These are phyloP conservation scores for Pentamera pediparva DNA, from an alignment of 53 echinoderm and acorn worm genomes.

Conservation along the genomic window DNA sequence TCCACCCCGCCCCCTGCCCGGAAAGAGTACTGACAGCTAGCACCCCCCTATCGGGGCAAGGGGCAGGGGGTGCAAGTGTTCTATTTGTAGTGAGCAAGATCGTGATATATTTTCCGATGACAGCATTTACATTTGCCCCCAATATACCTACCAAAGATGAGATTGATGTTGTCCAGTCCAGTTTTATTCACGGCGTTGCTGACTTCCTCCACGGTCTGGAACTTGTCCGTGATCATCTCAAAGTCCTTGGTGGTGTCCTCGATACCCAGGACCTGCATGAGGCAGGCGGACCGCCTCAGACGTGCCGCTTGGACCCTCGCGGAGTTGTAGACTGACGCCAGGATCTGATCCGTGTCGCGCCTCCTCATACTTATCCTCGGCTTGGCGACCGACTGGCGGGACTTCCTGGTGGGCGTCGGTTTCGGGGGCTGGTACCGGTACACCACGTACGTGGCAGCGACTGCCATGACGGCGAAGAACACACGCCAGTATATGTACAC, in stretches of 20 bases:
- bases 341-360: not conserved
- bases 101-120: too few species aligned
- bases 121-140: not conserved
- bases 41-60: too few species aligned
- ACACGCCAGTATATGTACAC: not conserved
- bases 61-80: too few species aligned
- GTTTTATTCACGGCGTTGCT: slow-evolving; percentile 66
- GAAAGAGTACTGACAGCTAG: too few species aligned
- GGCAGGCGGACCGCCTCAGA: slow-evolving; percentile 14
- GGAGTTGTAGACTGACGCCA: slow-evolving; percentile 9
- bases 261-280: slow-evolving; percentile 38
- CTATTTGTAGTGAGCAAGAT: too few species aligned
- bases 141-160: slow-evolving; percentile 77
- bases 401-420: too few species aligned
- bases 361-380: too few species aligned
- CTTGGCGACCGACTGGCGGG: too few species aligned
- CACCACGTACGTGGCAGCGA: not conserved
- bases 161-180: slow-evolving; percentile 84
- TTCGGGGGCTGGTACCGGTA: not conserved
- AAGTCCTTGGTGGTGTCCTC: slow-evolving; percentile 32
- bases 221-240: slow-evolving; percentile 64
- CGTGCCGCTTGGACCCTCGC: slow-evolving; percentile 17
- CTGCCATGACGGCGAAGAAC: not conserved
- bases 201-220: slow-evolving; percentile 75
- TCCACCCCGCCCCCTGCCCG: too few species aligned